Conservation (phyloP, 2,888 invertebrate species). For the Rhopalosiphum nymphaeae region DNA sequence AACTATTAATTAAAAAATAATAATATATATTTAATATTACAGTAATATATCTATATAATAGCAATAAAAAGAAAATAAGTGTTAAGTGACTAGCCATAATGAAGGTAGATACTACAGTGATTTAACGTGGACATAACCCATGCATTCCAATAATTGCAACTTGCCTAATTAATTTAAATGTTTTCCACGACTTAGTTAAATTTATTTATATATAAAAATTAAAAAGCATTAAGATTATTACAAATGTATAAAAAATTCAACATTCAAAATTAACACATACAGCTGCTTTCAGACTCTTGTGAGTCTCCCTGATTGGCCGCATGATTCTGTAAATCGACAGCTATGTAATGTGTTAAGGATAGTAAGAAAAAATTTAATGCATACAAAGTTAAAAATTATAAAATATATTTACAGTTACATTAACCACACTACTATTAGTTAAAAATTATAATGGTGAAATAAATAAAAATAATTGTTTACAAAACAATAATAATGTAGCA, state of each 20-base stretch:
- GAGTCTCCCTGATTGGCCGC: constrained; percentile 84
- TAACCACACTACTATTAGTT: constrained; percentile 58
- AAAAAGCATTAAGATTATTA: constrained; percentile 54
- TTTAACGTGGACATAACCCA: background rate
- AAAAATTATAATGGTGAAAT: constrained; percentile 56
- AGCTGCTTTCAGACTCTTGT: constrained; percentile 84
- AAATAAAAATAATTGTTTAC: constrained; percentile 62
- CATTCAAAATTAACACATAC: constrained; percentile 79
- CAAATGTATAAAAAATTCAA: constrained; percentile 58
- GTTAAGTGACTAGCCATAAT: constrained; percentile 32
- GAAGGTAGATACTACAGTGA: constrained; percentile 17
- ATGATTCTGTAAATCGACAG: constrained; percentile 87
- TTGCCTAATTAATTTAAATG: constrained; percentile 34
- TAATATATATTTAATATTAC: background rate
- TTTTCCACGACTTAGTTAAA: constrained; percentile 16
- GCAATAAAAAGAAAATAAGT: background rate
- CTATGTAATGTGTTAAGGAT: constrained; percentile 71
- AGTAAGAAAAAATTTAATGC: constrained; percentile 18
- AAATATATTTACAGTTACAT: constrained; percentile 62
- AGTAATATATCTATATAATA: background rate
- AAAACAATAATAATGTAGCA: constrained; percentile 60
- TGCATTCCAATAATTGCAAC: background rate
- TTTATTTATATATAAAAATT: constrained; percentile 47
- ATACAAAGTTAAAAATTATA: constrained; percentile 60
- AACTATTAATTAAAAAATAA: constrained; percentile 3